Evolutionary conservation across 2,797 vertebrate species (phyloP).

Genomic region (Huso huso): DNA sequence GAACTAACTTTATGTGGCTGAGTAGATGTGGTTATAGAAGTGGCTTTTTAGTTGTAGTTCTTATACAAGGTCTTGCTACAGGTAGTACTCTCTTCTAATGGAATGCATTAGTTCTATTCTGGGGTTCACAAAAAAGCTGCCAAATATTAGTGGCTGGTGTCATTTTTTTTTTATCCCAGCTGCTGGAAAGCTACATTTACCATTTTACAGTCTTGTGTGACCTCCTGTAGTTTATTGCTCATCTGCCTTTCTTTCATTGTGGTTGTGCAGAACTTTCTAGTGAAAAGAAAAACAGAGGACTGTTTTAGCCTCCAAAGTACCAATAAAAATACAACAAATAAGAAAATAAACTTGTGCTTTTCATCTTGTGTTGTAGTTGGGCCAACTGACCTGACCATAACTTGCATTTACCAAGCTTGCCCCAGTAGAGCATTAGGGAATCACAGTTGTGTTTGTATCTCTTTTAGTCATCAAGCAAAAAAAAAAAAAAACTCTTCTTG

Average conservation of each 20-base stretch:
- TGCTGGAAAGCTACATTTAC: slow-evolving; percentile 26
- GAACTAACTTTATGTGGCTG: not conserved
- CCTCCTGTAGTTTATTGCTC: slow-evolving; percentile 4
- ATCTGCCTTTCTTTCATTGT: slow-evolving; percentile 20
- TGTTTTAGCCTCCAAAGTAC: slow-evolving; percentile 8
- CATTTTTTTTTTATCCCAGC: slow-evolving; percentile 20
- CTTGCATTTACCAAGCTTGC: slow-evolving; percentile 15
- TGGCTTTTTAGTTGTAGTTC: not conserved
- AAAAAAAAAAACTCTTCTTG: no score
- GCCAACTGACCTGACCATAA: not conserved
- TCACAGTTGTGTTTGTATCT: slow-evolving; percentile 13
- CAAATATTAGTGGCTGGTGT: not conserved
- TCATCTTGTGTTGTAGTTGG: not conserved
- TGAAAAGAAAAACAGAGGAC: slow-evolving; percentile 11
- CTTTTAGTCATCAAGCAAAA: not conserved
- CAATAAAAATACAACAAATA: slow-evolving; percentile 16
- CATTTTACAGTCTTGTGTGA: not conserved
- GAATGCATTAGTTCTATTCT: slow-evolving; percentile 22
- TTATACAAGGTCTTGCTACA: not conserved
- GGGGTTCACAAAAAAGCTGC: not conserved
- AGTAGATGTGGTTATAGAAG: not conserved
- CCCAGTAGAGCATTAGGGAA: slow-evolving; percentile 25
- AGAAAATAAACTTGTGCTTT: slow-evolving; percentile 2
- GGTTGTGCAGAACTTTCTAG: slow-evolving; percentile 10
- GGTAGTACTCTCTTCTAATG: not conserved